These are phyloP conservation scores for Oryzias dopingdopingensis DNA, from an alignment of 2,797 vertebrate species.

Conservation along the genomic window DNA sequence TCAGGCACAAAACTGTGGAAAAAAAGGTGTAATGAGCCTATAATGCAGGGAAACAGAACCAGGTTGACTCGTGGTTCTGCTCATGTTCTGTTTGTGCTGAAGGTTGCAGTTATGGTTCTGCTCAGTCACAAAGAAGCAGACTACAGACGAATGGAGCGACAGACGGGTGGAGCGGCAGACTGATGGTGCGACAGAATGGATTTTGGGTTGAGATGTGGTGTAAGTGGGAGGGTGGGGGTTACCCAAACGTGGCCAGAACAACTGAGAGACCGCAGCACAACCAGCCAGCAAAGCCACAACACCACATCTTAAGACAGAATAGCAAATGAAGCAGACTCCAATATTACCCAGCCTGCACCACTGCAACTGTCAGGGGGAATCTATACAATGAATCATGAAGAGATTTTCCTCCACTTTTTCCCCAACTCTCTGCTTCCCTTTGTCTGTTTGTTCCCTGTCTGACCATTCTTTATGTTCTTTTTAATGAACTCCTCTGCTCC, in stretches of 20 bases:
- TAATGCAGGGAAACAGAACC: not conserved
- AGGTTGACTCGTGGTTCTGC: not conserved
- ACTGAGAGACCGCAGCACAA: constrained; percentile 67
- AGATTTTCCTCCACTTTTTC: constrained; percentile 63
- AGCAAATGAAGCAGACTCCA: constrained; percentile 78
- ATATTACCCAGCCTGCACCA: constrained; percentile 70
- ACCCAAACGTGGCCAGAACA: constrained; percentile 68
- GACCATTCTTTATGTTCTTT: constrained; percentile 60
- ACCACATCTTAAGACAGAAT: constrained; percentile 78
- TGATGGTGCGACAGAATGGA: constrained; percentile 13
- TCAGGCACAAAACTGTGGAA: constrained; percentile 3
- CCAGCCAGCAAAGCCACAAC: constrained; percentile 61
- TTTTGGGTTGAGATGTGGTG: constrained; percentile 20
- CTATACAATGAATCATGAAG: constrained; percentile 80
- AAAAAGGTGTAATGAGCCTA: not conserved
- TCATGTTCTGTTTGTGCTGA: constrained; percentile 1
- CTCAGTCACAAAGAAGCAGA: constrained; percentile 25
- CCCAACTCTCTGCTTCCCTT: constrained; percentile 66
- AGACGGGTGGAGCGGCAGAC: constrained; percentile 21
- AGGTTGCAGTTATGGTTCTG: constrained; percentile 1
- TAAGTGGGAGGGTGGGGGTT: constrained; percentile 39
- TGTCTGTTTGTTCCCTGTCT: constrained; percentile 54
- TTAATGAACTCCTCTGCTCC: constrained; percentile 69
- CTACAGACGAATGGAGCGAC: constrained; percentile 24
- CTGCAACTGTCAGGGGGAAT: constrained; percentile 77